phyloP scores from a whole-genome alignment of 2,888 invertebrate species.

The Rutpela maculata region DNA sequence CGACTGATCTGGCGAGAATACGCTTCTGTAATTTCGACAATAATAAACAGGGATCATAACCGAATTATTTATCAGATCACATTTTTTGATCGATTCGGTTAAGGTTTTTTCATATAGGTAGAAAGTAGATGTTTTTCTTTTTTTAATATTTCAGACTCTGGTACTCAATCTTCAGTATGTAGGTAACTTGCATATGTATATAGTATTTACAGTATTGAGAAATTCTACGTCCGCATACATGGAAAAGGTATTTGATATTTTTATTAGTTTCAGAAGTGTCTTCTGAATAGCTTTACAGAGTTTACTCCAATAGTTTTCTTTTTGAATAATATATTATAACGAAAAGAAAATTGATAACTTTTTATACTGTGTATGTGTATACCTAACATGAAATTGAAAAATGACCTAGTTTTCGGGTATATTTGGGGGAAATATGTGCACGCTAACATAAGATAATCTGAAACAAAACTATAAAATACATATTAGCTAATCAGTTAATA shows the following conservation, averaged over 20 bases:
- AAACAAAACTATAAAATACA: too few species aligned
- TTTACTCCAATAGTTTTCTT: too few species aligned
- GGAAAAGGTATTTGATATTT: not conserved
- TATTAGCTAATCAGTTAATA: too few species aligned
- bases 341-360: too few species aligned
- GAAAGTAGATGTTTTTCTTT: not conserved
- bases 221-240: not conserved
- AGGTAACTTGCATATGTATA: not conserved
- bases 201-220: not conserved
- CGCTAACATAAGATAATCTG: too few species aligned
- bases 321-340: too few species aligned
- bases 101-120: slow-evolving; percentile 21
- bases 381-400: too few species aligned
- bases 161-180: not conserved
- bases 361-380: too few species aligned
- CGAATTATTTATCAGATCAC: slow-evolving; percentile 54
- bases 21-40: slow-evolving; percentile 57
- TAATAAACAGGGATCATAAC: slow-evolving; percentile 63
- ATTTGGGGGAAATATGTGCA: too few species aligned
- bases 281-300: not conserved
- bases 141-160: slow-evolving; percentile 1
- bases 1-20: slow-evolving; percentile 51
- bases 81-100: not conserved
- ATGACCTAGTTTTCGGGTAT: too few species aligned
- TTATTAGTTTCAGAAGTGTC: not conserved